These are phyloP conservation scores for Nephrocerus scutellatus DNA, from an alignment of 2,888 invertebrate genomes.

Conservation along the genomic window DNA sequence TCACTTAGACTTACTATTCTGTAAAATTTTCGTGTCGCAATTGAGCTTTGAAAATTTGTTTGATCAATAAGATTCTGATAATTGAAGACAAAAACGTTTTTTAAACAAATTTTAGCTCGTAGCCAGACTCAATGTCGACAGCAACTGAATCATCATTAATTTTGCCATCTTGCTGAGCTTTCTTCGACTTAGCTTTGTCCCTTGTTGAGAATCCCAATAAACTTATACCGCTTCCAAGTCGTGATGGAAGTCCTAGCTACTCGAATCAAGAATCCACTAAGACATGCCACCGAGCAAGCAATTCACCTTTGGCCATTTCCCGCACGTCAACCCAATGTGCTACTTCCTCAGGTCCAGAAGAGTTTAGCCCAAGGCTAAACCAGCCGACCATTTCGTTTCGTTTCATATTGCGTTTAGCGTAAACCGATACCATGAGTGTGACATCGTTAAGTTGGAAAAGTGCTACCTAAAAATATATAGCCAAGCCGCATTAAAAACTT, in stretches of 20 bases:
- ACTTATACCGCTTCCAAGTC: constrained; percentile 38
- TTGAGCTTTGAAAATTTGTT: no score
- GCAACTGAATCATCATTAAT: constrained; percentile 39
- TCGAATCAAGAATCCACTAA: constrained; percentile 68
- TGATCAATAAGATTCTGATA: no score
- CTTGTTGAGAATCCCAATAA: constrained; percentile 38
- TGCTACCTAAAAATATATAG: constrained; percentile 61
- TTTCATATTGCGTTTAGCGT: constrained; percentile 86
- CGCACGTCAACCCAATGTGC: constrained; percentile 93
- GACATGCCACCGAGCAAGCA: constrained; percentile 91
- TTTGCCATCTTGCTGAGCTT: constrained; percentile 21
- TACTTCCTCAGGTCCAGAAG: constrained; percentile 85
- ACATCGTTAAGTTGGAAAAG: constrained; percentile 92
- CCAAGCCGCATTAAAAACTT: no score
- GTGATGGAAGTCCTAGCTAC: constrained; percentile 45
- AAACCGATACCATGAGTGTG: constrained; percentile 88
- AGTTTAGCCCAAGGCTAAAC: constrained; percentile 88
- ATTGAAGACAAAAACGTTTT: no score
- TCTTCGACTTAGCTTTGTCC: constrained; percentile 42
- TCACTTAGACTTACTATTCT: no score
- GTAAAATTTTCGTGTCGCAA: no score
- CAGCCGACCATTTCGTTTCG: constrained; percentile 95
- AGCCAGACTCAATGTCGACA: constrained; percentile 43
- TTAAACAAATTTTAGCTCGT: constrained; percentile 45
- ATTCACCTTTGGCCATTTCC: constrained; percentile 76